Percentiles rank a stretch among this genome's conserved stretches.
Conservation (phyloP, 2,888 invertebrate species). For the Elysia crispata region DNA sequence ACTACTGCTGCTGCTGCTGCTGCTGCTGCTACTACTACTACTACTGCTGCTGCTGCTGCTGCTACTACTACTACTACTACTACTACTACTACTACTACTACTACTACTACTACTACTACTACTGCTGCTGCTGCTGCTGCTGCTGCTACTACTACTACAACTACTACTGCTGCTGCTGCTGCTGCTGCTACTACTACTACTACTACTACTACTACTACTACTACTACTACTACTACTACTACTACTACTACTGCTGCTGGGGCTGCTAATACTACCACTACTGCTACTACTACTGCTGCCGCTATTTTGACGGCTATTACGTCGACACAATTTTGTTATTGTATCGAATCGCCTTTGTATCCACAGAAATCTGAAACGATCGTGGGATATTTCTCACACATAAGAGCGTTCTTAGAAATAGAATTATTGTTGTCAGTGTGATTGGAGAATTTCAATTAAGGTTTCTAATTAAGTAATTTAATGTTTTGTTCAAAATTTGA, state of each 20-base stretch:
- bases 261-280: too few species aligned
- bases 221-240: slow-evolving; percentile 33
- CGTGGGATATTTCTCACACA: too few species aligned
- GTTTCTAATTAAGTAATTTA: too few species aligned
- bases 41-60: too few species aligned
- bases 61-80: slow-evolving; percentile 26
- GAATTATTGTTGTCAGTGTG: too few species aligned
- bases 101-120: slow-evolving; percentile 34
- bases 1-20: slow-evolving; percentile 10
- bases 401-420: too few species aligned
- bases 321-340: too few species aligned
- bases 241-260: slow-evolving; percentile 14
- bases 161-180: slow-evolving; percentile 10
- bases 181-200: slow-evolving; percentile 2
- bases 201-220: slow-evolving; percentile 2
- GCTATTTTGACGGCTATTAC: background rate
- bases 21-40: too few species aligned
- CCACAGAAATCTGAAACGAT: too few species aligned
- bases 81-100: slow-evolving; percentile 34
- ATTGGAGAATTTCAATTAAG: too few species aligned
- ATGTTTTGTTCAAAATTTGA: too few species aligned
- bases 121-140: slow-evolving; percentile 4
- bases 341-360: too few species aligned
- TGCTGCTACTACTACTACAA: slow-evolving; percentile 9
- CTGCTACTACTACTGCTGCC: background rate